These are phyloP conservation scores for Colaptes auratus DNA, from an alignment of 2,113 vertebrate genomes.

Conservation along the genomic window DNA sequence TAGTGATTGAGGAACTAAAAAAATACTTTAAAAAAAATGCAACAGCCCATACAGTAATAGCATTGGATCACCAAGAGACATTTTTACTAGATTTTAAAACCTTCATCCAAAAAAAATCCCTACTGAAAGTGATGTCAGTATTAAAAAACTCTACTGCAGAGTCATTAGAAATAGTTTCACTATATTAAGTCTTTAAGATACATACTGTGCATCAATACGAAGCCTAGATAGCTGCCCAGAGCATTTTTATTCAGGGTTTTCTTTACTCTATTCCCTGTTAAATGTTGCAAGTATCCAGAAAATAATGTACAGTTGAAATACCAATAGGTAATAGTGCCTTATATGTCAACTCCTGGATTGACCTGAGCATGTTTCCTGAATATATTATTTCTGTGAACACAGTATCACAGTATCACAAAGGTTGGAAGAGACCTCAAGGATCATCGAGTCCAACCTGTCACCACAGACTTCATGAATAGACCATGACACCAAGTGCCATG, in stretches of 20 bases:
- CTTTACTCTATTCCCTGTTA: not conserved
- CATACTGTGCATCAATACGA: rapidly evolving
- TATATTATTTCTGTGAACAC: not conserved
- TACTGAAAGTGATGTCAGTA: not conserved
- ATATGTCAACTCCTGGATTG: not conserved
- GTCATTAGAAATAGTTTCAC: not conserved
- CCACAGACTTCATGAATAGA: too few species aligned
- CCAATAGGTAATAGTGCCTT: not conserved
- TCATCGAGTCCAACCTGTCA: too few species aligned
- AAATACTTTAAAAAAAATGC: not conserved
- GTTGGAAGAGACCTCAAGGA: too few species aligned
- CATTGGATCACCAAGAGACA: not conserved
- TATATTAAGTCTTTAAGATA: not conserved
- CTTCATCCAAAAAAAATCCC: not conserved
- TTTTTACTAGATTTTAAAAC: not conserved
- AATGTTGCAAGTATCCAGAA: not conserved
- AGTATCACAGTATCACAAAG: too few species aligned
- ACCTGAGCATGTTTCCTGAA: not conserved
- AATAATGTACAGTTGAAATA: not conserved
- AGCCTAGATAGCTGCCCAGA: not conserved
- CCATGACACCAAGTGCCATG: too few species aligned
- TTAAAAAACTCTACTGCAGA: not conserved
- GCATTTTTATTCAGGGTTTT: not conserved
- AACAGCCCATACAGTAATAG: not conserved
- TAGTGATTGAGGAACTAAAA: not conserved